Percentiles rank a stretch among this genome's conserved stretches.
phyloP scores from a whole-genome alignment of 2,888 invertebrate genomes.

The Platerodrilus igneus region DNA sequence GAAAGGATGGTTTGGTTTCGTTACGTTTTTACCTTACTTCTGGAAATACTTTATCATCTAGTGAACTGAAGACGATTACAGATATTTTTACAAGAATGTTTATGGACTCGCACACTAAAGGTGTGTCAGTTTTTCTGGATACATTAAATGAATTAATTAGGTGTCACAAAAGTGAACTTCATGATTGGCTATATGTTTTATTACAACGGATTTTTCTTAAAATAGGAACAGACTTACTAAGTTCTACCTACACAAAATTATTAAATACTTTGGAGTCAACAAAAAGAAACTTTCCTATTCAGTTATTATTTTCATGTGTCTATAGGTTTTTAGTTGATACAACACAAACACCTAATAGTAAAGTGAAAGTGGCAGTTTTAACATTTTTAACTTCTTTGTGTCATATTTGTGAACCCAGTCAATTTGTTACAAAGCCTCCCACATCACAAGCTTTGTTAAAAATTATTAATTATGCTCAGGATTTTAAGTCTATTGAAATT shows the following conservation, averaged over 20 bases:
- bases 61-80: constrained; percentile 78
- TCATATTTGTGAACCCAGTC: constrained; percentile 56
- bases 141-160: constrained; percentile 85
- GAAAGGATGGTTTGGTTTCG: constrained; percentile 85
- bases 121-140: constrained; percentile 89
- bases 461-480: constrained; percentile 65
- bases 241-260: constrained; percentile 88
- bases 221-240: constrained; percentile 79
- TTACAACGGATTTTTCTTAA: constrained; percentile 76
- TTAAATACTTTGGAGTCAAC: constrained; percentile 78
- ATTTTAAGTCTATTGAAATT: constrained; percentile 67
- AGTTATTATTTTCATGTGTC: constrained; percentile 62
- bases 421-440: constrained; percentile 46
- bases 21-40: constrained; percentile 68
- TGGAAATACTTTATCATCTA: constrained; percentile 60
- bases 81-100: constrained; percentile 96
- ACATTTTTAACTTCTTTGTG: constrained; percentile 64
- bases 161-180: constrained; percentile 80
- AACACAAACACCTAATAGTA: constrained; percentile 85
- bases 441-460: constrained; percentile 67
- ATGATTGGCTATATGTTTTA: constrained; percentile 90
- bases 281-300: constrained; percentile 63
- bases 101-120: constrained; percentile 93
- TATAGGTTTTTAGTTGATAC: constrained; percentile 84
- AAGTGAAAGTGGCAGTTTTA: constrained; percentile 72